Evolutionary conservation across 2,888 invertebrate genomes (phyloP), one percentile per base, ranked within the genome.

Genomic region (Trachelus iudaicus): DNA sequence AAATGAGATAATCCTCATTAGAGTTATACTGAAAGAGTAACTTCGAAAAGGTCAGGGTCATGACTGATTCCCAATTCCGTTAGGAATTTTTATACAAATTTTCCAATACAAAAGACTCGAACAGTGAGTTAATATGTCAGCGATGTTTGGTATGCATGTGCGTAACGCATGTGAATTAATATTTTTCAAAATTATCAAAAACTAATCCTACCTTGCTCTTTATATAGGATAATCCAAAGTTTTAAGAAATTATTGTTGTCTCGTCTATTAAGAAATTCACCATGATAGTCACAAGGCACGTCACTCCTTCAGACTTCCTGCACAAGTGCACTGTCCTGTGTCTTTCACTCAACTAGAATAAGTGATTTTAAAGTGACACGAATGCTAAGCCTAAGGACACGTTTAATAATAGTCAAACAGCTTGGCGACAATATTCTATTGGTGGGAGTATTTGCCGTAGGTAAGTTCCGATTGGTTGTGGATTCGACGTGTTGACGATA

Each of bases 341-440:
- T 33, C 31, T 33, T 30, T 69, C 71, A 30, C 33, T 69, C 71
- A 15, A 30, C 30, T 33, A 30, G 71, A 13, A 33, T 33, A 33
- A 30, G 30, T 33, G 71, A 33, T 75, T 68, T 34, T 75, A 76
- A 35, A 40, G 31, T 71, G 31, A 77, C 40, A 75, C 75, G 69
- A 74, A 6, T 23, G 37, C 69, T 69, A 77, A 69, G 69, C 34
- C 34, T 75, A 75, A 75, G 76, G 75, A 78, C 78, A 75, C n/a
- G 35, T 78, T 78, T 78, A 78, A 78, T 78, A 76, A 78, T 78
- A 78, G 78, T 75, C 68, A 75, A 30, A 35, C 69, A n/a, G 33
- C 34, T 34, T 35, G 69, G 30, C 37, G 56, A 35, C 75, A 68
- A 56, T 75, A 56, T 75, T 34, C 69, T 34, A 73, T 75, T 71